phyloP scores from a whole-genome alignment of 1,140 invertebrate species.

The Hydropsyche tenuis region DNA sequence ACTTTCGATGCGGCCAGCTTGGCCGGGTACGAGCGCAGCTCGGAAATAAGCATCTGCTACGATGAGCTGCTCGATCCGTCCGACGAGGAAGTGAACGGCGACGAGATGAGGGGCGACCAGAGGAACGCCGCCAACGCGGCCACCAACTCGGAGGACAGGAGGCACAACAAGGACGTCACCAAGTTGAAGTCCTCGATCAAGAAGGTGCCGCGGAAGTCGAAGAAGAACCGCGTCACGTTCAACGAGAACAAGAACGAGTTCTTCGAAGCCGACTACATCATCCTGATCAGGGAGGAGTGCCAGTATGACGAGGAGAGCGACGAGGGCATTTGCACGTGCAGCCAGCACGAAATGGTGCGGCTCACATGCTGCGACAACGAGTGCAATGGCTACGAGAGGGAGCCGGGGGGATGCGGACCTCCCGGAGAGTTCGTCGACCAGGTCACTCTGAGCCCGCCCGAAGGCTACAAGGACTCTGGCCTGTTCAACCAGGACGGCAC shows the following conservation, averaged over 20 bases:
- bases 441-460: conserved; percentile 83
- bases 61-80: conserved; percentile 43
- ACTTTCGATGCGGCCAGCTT: conserved; percentile 35
- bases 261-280: conserved; percentile 88
- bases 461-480: conserved; percentile 82
- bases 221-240: conserved; percentile 81
- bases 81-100: conserved; percentile 19
- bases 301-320: conserved; percentile 77
- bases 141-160: conserved; percentile 52
- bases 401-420: conserved; percentile 61
- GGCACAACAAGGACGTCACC: conserved; percentile 61
- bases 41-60: conserved; percentile 34
- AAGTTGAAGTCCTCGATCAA: conserved; percentile 62
- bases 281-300: conserved; percentile 82
- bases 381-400: conserved; percentile 57
- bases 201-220: conserved; percentile 53
- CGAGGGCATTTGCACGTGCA: conserved; percentile 76
- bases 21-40: background rate
- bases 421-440: conserved; percentile 72
- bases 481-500: conserved; percentile 61
- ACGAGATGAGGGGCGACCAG: conserved; percentile 60
- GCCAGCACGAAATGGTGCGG: conserved; percentile 73
- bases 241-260: conserved; percentile 86
- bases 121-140: conserved; percentile 48
- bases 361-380: conserved; percentile 67